Percentiles rank a stretch among this genome's conserved stretches.
Evolutionary conservation across 1,140 invertebrate genomes (phyloP).

Genomic region (Brachionus sp.): DNA sequence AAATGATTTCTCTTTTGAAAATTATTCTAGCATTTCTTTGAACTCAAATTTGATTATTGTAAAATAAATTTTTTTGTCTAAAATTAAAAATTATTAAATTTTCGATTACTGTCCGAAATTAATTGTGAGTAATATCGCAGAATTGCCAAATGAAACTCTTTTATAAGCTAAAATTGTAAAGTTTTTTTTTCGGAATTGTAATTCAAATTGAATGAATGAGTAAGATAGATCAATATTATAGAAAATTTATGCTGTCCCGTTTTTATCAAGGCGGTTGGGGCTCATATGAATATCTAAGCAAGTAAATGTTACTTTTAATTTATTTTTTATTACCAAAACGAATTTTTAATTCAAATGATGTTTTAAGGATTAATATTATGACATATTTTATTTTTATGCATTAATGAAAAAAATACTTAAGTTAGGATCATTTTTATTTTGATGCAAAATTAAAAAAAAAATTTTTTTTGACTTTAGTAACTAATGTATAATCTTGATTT

Average conservation of each 20-base stretch:
- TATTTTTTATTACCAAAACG: background rate
- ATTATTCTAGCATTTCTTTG: background rate
- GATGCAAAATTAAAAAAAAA: too few relatives aligned
- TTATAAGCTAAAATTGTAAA: background rate
- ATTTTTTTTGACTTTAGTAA: too few relatives aligned
- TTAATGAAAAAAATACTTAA: too few relatives aligned
- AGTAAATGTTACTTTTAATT: constrained; percentile 51
- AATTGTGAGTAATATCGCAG: constrained; percentile 38
- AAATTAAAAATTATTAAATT: background rate
- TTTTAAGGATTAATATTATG: too few relatives aligned
- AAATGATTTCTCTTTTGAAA: background rate
- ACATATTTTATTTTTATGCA: too few relatives aligned
- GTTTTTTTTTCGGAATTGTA: background rate
- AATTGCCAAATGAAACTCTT: background rate
- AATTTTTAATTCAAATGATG: too few relatives aligned
- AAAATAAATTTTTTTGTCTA: background rate
- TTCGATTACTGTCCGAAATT: background rate
- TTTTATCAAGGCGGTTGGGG: constrained; percentile 97
- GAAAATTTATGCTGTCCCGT: constrained; percentile 80
- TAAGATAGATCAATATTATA: constrained; percentile 77
- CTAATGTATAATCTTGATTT: too few relatives aligned
- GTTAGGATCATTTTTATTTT: too few relatives aligned
- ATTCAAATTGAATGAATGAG: constrained; percentile 50
- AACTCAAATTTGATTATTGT: background rate
- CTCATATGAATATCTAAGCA: constrained; percentile 79